Base-by-base conservation (phyloP, 2,113 vertebrate genomes). In the Hypomesus transpacificus region DNA sequence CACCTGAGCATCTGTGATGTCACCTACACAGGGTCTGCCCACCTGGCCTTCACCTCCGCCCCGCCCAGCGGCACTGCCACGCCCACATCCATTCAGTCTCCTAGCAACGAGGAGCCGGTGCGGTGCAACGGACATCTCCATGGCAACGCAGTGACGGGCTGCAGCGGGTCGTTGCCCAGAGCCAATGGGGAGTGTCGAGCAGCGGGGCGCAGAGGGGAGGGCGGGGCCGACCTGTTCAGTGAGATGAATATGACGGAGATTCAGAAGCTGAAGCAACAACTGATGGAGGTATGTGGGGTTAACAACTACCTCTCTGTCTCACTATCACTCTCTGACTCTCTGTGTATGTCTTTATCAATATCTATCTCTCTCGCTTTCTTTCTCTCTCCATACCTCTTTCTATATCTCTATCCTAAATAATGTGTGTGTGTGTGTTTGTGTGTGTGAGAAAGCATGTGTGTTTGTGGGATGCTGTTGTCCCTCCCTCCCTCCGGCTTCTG, bases 191-290 rank as follows among this genome's bases (percentile, higher is more conserved):
- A 98, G 75, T 94, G 91, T 79, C 88, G 93, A 51, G 84, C 90
- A 17, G 73, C 91, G 0, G 2, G 80, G 56, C 88, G 94, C 73
- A 97, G 95, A 83, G 90, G 86, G 4, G 94, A 97, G 70, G 88
- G 90, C 21, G 79, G 92, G 61, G 84, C 94, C 0, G 96, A 99
- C 83, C 94, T 99, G 57, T 96, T 95, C 89, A 98, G 95, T 65
- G 97, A 99, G 85, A 92, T 99, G 77, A 97, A 97, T 86, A 91
- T 96, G 80, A 96, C 95, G 0, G 97, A 99, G 90, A 94, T 98
- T 86, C 96, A 98, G 89, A 99, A 97, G 75, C 87, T 98, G 75
- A 98, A 95, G 73, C 96, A 99, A 81, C 96, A 98, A 26, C 92
- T 99, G 21, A 88, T 96, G 87, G 94, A 94, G 87, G 96, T 97